phyloP scores from a whole-genome alignment of 2,888 invertebrate species.

The Meta bourneti region DNA sequence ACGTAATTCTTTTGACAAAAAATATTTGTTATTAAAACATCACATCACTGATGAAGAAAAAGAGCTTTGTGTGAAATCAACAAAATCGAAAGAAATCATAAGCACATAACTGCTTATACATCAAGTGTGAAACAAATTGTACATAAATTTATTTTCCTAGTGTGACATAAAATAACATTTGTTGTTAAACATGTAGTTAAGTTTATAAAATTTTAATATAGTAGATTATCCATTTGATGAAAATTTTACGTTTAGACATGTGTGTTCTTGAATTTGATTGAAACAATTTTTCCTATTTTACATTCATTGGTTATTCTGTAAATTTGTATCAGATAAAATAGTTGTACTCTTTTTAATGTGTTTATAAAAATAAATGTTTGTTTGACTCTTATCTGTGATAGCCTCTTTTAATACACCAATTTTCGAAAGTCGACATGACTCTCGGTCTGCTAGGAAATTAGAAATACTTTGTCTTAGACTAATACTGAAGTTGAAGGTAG shows the following conservation, averaged over 20 bases:
- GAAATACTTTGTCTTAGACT: too few relatives aligned
- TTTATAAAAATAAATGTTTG: constrained; percentile 27
- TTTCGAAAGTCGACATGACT: too few relatives aligned
- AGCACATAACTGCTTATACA: background rate
- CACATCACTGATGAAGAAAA: background rate
- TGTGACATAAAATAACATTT: constrained; percentile 49
- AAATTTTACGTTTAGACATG: background rate
- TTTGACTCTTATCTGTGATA: background rate
- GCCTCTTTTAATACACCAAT: too few relatives aligned
- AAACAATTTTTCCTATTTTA: constrained; percentile 1
- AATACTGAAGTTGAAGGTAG: too few relatives aligned
- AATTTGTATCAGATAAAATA: constrained; percentile 12
- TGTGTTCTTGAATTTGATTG: background rate
- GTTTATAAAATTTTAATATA: constrained; percentile 63
- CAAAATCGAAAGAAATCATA: background rate
- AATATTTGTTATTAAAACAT: background rate
- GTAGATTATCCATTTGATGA: background rate
- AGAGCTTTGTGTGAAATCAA: background rate
- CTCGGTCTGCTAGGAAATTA: too few relatives aligned
- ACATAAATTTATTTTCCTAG: constrained; percentile 73
- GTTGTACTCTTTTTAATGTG: constrained; percentile 17
- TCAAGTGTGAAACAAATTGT: constrained; percentile 36
- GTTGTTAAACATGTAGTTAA: constrained; percentile 65
- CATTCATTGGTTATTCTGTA: background rate
- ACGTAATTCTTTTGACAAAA: too few relatives aligned